phyloP scores from a whole-genome alignment of 2,888 invertebrate genomes.

The Falcaria lacertinaria region DNA sequence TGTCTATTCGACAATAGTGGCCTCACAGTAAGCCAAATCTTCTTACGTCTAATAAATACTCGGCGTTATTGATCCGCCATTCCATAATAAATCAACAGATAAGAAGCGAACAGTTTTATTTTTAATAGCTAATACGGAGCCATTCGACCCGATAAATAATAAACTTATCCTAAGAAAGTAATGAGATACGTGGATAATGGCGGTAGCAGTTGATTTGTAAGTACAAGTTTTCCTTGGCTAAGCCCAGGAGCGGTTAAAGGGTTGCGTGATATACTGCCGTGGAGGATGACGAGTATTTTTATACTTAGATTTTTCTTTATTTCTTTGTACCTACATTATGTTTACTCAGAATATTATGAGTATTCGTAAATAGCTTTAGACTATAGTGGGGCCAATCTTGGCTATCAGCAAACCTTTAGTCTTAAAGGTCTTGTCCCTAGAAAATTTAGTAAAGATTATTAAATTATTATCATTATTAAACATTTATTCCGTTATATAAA shows the following conservation, averaged over 20 bases:
- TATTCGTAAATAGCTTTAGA: no score
- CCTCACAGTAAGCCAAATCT: not conserved
- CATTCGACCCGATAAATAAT: slow-evolving; percentile 50
- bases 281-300: slow-evolving; percentile 3
- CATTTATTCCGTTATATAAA: no score
- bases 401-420: no score
- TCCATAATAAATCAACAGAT: slow-evolving; percentile 35
- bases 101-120: slow-evolving; percentile 30
- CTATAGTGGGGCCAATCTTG: no score
- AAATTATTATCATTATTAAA: no score
- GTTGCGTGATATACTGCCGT: slow-evolving; percentile 24
- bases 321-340: no score
- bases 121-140: slow-evolving; percentile 34
- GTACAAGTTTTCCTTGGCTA: slow-evolving; percentile 29
- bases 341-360: no score
- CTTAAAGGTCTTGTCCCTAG: no score
- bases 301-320: no score
- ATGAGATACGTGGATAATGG: slow-evolving; percentile 54
- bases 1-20: not conserved
- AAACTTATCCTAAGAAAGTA: slow-evolving; percentile 62
- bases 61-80: not conserved
- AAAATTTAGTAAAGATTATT: no score
- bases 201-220: slow-evolving; percentile 57
- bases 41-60: not conserved
- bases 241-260: slow-evolving; percentile 45